Percentiles rank a stretch among this genome's conserved stretches.
Evolutionary conservation across 2,797 vertebrate genomes (phyloP).

Genomic region (Anguilla anguilla): DNA sequence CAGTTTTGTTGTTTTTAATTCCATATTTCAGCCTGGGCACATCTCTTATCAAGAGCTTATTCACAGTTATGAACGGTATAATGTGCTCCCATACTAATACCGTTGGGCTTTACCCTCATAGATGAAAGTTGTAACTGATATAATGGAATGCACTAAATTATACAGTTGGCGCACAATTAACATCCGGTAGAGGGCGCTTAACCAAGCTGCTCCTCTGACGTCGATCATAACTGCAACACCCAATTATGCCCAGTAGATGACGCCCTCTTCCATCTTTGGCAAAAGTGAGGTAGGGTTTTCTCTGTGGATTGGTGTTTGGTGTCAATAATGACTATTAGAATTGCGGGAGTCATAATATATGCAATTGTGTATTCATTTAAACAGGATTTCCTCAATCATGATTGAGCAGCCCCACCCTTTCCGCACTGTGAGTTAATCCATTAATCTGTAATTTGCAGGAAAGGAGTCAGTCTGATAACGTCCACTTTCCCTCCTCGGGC

Average conservation of each 20-base stretch:
- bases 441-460: neutral
- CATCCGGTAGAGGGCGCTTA: neutral
- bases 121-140: neutral
- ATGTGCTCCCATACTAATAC: too few species aligned
- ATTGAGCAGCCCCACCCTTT: neutral
- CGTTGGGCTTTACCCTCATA: too few species aligned
- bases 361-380: neutral
- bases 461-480: neutral
- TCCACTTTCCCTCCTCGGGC: constrained; percentile 8
- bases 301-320: neutral
- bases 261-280: neutral
- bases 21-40: too few species aligned
- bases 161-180: neutral
- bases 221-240: neutral
- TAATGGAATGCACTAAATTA: neutral
- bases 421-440: neutral
- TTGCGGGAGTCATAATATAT: neutral
- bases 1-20: too few species aligned
- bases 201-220: neutral
- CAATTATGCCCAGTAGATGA: neutral
- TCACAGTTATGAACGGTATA: too few species aligned
- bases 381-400: neutral
- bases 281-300: neutral
- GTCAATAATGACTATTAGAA: neutral
- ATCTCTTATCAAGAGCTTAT: too few species aligned